Evolutionary conservation across 23 tunicate genomes (phyloP).

Genomic region (Aplidium turbinatum): DNA sequence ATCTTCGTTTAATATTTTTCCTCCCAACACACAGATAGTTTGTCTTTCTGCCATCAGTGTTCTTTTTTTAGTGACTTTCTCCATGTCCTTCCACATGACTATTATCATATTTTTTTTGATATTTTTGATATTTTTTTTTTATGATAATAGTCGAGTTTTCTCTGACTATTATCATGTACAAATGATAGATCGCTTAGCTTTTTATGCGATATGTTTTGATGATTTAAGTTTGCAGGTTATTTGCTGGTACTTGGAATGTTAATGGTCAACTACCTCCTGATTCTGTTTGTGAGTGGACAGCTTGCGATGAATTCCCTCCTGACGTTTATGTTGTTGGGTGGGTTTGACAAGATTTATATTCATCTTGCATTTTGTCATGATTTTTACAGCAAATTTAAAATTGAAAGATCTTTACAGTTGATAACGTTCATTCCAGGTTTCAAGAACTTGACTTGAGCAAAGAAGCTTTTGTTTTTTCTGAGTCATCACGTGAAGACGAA

Average conservation of each 20-base stretch:
- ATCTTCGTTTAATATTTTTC: no score
- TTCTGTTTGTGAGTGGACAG: conserved; percentile 62
- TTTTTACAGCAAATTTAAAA: not conserved
- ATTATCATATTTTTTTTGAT: no score
- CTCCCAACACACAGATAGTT: no score
- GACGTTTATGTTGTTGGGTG: conserved; percentile 86
- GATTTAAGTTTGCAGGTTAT: conserved; percentile 51
- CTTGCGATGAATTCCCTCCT: conserved; percentile 41
- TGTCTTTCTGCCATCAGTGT: no score
- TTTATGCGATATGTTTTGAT: no score
- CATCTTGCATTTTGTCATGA: not conserved
- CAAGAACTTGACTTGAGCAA: conserved; percentile 90
- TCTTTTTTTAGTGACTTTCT: no score
- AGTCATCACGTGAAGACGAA: conserved; percentile 71
- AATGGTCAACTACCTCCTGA: conserved; percentile 70
- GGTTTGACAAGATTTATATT: not conserved
- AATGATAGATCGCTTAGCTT: no score
- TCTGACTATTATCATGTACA: no score
- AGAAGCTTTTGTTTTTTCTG: conserved; percentile 84
- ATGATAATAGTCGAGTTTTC: no score
- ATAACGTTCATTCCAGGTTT: conserved; percentile 45
- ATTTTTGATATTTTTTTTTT: no score
- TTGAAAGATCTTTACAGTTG: not conserved
- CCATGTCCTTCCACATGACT: no score
- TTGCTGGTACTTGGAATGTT: conserved; percentile 94